Evolutionary conservation across 2,797 vertebrate species (phyloP), one percentile per base, ranked within the genome.

Genomic region (Apogon hyalosoma): DNA sequence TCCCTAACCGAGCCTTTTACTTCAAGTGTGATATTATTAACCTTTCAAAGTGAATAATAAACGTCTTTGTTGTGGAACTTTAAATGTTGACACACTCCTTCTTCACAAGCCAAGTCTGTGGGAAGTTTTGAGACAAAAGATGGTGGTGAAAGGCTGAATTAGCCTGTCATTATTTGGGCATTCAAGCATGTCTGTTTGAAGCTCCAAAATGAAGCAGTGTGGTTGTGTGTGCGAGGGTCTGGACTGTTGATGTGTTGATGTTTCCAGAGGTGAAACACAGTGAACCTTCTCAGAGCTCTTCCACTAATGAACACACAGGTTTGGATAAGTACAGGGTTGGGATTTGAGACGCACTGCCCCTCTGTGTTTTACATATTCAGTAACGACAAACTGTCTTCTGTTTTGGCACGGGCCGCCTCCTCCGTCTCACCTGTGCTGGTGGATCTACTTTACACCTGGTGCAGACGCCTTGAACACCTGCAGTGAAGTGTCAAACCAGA

Each of bases 91-190:
- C 86, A 87, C 57, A 15, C 73, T 86, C 57, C 63, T 52, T 80
- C 76, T 69, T 76, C 75, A 63, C 52, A 11, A 63, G 73, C 63
- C 56, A 57, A 71, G 56, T 78, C 82, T 77, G 67, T 58, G 82
- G 77, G 79, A 87, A 63, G 75, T 59, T 74, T 68, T 15, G 71
- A 86, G 79, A 93, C 87, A 90, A 93, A 92, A 85, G 85, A 56
- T 52, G 65, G 82, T 72, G 89, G 69, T 88, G 89, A 92, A 92
- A 93, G 81, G 72, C 62, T 78, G 81, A 92, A 91, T 87, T 88
- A 86, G 76, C 65, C 77, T 81, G 83, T 91, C 90, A 90, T 87
- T 90, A 89, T 87, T 86, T 81, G 76, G 82, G 69, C 70, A 87
- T 74, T 73, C 61, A 31, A 76, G 63, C 69, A 65, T 70, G 75